These are phyloP conservation scores for Mantis religiosa DNA, from an alignment of 2,888 invertebrate species.

Conservation along the genomic window DNA sequence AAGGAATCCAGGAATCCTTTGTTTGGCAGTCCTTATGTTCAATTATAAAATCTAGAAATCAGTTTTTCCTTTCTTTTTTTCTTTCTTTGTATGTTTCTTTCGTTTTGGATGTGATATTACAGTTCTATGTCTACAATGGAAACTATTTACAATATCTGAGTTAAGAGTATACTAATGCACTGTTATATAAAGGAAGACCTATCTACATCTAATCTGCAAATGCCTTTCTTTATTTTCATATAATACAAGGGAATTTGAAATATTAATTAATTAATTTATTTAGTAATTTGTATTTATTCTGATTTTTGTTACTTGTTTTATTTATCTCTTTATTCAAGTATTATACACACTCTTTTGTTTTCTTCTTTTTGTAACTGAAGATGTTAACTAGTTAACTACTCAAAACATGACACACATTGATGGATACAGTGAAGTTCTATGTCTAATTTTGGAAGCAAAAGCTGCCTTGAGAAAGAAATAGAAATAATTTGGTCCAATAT, in stretches of 20 bases:
- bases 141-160: constrained; percentile 30
- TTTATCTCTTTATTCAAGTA: background rate
- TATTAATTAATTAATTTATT: constrained; percentile 12
- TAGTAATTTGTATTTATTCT: background rate
- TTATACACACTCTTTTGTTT: background rate
- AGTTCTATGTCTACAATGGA: constrained; percentile 31
- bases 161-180: constrained; percentile 29
- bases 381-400: constrained; percentile 7
- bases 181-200: constrained; percentile 32
- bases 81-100: constrained; percentile 22
- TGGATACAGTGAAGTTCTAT: constrained; percentile 22
- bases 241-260: constrained; percentile 22
- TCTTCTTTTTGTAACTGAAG: constrained; percentile 8
- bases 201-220: constrained; percentile 28
- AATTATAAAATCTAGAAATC: background rate
- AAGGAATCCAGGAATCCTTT: background rate
- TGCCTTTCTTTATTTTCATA: constrained; percentile 15
- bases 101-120: constrained; percentile 29
- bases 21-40: background rate
- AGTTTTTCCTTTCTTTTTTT: constrained; percentile 24
- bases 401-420: constrained; percentile 16
- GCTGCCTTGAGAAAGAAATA: constrained; percentile 17
- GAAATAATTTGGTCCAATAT: constrained; percentile 26
- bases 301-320: background rate
- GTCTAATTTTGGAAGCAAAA: constrained; percentile 24